Percentiles rank a stretch among this genome's conserved stretches.
phyloP scores from a whole-genome alignment of 2,113 vertebrate genomes.

The Pachypanchax playfairii region DNA sequence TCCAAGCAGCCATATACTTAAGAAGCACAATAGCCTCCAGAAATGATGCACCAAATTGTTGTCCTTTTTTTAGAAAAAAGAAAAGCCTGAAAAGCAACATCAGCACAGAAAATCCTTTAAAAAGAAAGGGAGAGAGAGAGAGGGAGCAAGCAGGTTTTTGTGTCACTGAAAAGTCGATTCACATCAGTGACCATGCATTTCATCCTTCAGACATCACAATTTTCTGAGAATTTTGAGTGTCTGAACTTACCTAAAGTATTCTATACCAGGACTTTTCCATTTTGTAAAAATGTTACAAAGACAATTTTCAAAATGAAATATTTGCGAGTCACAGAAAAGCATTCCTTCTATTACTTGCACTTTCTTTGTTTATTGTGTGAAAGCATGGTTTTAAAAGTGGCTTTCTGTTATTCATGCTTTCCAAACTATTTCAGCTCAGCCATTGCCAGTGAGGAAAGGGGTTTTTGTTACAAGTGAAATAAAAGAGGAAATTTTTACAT shows the following conservation, averaged over 20 bases:
- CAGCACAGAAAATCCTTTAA: background rate
- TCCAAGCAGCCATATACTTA: background rate
- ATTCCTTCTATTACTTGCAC: conserved; percentile 20
- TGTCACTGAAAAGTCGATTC: conserved; percentile 23
- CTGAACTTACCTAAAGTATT: conserved; percentile 20
- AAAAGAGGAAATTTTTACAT: conserved; percentile 6
- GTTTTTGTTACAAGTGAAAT: background rate
- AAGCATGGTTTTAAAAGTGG: conserved; percentile 23
- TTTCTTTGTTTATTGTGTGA: conserved; percentile 36
- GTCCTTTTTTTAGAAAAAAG: conserved; percentile 26
- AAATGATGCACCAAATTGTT: conserved; percentile 15
- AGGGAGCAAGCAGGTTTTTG: conserved; percentile 14
- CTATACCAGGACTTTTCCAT: conserved; percentile 12
- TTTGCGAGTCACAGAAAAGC: conserved; percentile 32
- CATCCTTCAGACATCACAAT: conserved; percentile 17
- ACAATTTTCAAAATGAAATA: background rate
- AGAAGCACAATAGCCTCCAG: conserved; percentile 8
- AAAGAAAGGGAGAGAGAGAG: conserved; percentile 24
- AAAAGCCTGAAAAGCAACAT: conserved; percentile 22
- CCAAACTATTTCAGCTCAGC: conserved; percentile 1
- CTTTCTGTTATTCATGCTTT: conserved; percentile 35
- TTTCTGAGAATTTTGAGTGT: conserved; percentile 11
- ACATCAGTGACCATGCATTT: conserved; percentile 26
- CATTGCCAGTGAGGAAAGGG: background rate
- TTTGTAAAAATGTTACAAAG: background rate